Evolutionary conservation across 2,797 vertebrate species (phyloP).

Genomic region (Hemibagrus guttatus): DNA sequence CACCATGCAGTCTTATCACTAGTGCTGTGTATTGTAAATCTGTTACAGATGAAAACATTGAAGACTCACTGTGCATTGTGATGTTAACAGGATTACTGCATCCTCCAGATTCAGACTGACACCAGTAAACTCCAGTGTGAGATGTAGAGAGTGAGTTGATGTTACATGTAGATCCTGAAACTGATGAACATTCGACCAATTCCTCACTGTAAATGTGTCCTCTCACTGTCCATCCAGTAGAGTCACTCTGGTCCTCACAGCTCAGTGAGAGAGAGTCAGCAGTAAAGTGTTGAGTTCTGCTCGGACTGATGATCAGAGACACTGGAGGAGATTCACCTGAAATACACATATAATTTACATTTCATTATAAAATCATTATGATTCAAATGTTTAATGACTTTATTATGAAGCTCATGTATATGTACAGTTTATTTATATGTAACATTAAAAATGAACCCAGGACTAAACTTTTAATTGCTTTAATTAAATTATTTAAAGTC

Average conservation of each 20-base stretch:
- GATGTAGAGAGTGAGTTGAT: too few species aligned
- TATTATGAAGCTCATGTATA: background rate
- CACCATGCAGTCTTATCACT: too few species aligned
- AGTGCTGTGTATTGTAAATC: background rate
- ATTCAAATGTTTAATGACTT: background rate
- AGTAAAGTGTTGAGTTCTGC: constrained; percentile 51
- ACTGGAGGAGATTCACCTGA: background rate
- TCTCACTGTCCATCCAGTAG: background rate
- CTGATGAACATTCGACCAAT: too few species aligned
- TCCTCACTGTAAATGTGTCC: background rate
- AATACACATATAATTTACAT: background rate
- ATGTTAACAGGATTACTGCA: too few species aligned
- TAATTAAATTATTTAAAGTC: background rate
- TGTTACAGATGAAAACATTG: background rate
- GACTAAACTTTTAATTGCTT: background rate
- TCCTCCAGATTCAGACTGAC: too few species aligned
- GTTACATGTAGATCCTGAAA: too few species aligned
- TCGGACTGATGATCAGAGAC: constrained; percentile 53
- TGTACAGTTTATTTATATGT: background rate
- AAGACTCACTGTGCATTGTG: too few species aligned
- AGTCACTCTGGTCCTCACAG: background rate
- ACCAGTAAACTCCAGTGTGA: too few species aligned
- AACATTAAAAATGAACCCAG: background rate
- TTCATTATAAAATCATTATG: too few species aligned
- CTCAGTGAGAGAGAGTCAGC: background rate